Base-by-base conservation (phyloP, 2,797 vertebrate species). In the Echeneis naucrates region DNA sequence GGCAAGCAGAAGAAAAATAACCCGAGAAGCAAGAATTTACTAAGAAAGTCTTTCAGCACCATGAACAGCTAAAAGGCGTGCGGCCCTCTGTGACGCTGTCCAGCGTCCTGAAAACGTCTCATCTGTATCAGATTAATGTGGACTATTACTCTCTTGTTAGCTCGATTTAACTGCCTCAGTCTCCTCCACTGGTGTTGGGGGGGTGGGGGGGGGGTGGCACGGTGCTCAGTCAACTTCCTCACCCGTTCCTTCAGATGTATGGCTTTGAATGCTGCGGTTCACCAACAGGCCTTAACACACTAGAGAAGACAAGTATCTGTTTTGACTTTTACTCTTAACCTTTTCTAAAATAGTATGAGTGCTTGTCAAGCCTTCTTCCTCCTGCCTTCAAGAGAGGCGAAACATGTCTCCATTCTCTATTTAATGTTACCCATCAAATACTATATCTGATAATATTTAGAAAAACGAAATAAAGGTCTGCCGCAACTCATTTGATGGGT, bases 81-180 rank as follows among this genome's bases (percentile, higher is more conserved):
- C 56, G 0, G 2, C 16, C 30, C n/a, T 8, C 8, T 24, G 2
- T n/a, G 8, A n/a, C 11, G 45, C 81, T 89, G 67, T 81, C 82
- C 86, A 52, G 14, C 7, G 68, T 85, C 24, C 80, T 88, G 81
- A 70, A 81, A 63, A 59, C n/a, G 4, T 55, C 50, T 69, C 12
- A 37, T 72, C 65, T 60, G 37, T 26, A 48, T 70, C 8, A 5
- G 10, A 44, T 37, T 63, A 66, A 59, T 69, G 40, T 27, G n/a
- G 37, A 32, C n/a, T 45, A 67, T 68, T 32, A 45, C 14, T 72
- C 14, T 35, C 35, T 37, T 44, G 9, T 56, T 72, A 24, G 35
- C 26, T 56, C 42, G 30, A 69, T 68, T 75, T 57, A 57, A 69
- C 68, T 42, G 40, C 35, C 19, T 58, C 68, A 37, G 78, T 53